Evolutionary conservation across 2,888 invertebrate genomes (phyloP), one percentile per base, ranked within the genome.

Genomic region (Drosophila mettleri): DNA sequence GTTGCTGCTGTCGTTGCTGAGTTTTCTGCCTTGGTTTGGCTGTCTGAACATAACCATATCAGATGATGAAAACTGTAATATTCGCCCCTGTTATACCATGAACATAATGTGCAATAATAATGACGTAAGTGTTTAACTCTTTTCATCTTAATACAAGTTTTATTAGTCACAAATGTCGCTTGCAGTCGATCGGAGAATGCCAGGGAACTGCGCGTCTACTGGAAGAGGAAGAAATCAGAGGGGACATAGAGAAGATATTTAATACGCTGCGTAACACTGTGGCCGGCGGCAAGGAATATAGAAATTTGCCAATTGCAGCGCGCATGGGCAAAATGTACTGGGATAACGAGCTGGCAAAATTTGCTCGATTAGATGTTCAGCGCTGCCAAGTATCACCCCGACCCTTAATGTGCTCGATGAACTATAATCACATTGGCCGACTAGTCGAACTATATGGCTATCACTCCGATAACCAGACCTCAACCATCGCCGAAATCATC

Each of bases 321-420:
- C 69, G 65, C 4, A 82, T 82, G 74, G 51, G 51, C 0, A 52
- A 3, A 36, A 72, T 82, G 74, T 6, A 8, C 14, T 80, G 80
- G 80, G 51, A 72, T 36, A 14, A 12, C 0, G 66, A 81, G 16
- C 29, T 79, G 65, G 77, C 66, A 9, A 18, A 41, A 6, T 72
- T 69, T 12, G 72, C 82, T 7, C 22, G 16, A 20, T 33, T 75
- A 6, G 65, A 75, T n/a, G 58, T 64, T 1, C 58, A 18, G 6
- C 67, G 57, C 0, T 67, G 77, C 16, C 20, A 10, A 0, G 4
- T 62, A 0, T 2, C 3, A 5, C 38, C 48, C 0, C 9, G 34
- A 3, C 51, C 46, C 0, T 49, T 46, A 8, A 53, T 71, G 48
- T 61, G 45, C 14, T 74, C 82, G 2, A 2, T 27, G 1, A 27